Percentiles rank a stretch among this genome's conserved stretches.
These are phyloP conservation scores for Coreius guichenoti DNA, from an alignment of 2,797 vertebrate species.

Conservation along the genomic window DNA sequence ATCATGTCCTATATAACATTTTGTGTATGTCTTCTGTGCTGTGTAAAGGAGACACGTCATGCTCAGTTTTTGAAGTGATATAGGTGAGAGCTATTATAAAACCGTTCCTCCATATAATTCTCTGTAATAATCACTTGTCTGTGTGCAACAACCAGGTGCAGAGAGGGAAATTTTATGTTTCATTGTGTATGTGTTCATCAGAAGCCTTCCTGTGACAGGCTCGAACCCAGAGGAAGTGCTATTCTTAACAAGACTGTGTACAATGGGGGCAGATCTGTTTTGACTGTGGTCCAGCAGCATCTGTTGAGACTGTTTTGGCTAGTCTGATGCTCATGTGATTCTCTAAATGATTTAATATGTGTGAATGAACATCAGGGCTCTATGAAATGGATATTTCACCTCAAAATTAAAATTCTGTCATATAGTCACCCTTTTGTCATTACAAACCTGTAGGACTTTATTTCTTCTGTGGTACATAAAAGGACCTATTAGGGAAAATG, in stretches of 20 bases:
- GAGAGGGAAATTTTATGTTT: constrained; percentile 51
- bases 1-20: not conserved
- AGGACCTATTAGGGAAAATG: too few relatives aligned
- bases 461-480: not conserved
- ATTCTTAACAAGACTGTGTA: constrained; percentile 65
- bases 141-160: constrained; percentile 34
- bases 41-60: not conserved
- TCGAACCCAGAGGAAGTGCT: constrained; percentile 71
- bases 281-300: constrained; percentile 41
- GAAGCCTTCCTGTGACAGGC: constrained; percentile 66
- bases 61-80: not conserved
- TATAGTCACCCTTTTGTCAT: not conserved
- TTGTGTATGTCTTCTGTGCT: not conserved
- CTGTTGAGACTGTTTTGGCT: constrained; percentile 21
- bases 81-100: not conserved
- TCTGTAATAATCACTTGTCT: constrained; percentile 8
- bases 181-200: constrained; percentile 65
- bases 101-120: not conserved
- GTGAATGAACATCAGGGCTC: not conserved
- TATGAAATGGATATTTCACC: not conserved
- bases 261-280: constrained; percentile 56
- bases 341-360: constrained; percentile 26
- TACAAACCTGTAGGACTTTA: not conserved
- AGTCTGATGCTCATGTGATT: constrained; percentile 36
- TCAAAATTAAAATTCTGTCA: not conserved